Evolutionary conservation across 2,888 invertebrate species (phyloP).

Genomic region (Acanthococcus lagerstroemiae): DNA sequence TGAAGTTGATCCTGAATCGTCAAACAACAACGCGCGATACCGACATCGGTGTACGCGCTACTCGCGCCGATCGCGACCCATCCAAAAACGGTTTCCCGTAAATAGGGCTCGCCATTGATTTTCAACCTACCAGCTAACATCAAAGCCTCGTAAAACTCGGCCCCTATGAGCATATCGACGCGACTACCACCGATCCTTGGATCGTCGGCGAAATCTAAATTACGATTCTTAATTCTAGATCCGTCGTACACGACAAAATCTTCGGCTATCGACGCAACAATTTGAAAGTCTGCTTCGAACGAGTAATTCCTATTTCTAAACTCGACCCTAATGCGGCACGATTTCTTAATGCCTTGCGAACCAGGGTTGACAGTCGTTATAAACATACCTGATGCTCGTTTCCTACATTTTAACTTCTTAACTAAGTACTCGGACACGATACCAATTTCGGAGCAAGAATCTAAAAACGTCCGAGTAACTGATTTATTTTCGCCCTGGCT

Average conservation of each 20-base stretch:
- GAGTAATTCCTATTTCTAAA: too few species aligned
- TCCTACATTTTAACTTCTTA: neutral
- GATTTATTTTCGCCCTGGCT: neutral
- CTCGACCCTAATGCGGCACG: neutral
- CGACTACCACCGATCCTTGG: conserved; percentile 30
- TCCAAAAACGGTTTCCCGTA: conserved; percentile 33
- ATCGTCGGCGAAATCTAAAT: conserved; percentile 34
- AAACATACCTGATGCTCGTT: neutral
- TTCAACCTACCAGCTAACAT: neutral
- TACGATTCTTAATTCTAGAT: conserved; percentile 22
- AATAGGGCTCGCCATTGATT: conserved; percentile 18
- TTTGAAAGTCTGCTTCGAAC: too few species aligned
- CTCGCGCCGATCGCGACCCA: conserved; percentile 33
- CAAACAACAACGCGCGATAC: neutral
- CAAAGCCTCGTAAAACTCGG: too few species aligned
- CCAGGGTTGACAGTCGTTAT: neutral
- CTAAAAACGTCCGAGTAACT: neutral
- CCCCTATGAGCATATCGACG: conserved; percentile 35
- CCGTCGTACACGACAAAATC: neutral
- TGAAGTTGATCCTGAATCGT: neutral
- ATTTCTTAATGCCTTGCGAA: neutral
- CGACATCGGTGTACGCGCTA: neutral
- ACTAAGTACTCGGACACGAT: neutral
- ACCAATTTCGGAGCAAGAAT: neutral
- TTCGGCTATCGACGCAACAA: too few species aligned